Evolutionary conservation across 2,797 vertebrate species (phyloP).

Genomic region (Emys orbicularis): DNA sequence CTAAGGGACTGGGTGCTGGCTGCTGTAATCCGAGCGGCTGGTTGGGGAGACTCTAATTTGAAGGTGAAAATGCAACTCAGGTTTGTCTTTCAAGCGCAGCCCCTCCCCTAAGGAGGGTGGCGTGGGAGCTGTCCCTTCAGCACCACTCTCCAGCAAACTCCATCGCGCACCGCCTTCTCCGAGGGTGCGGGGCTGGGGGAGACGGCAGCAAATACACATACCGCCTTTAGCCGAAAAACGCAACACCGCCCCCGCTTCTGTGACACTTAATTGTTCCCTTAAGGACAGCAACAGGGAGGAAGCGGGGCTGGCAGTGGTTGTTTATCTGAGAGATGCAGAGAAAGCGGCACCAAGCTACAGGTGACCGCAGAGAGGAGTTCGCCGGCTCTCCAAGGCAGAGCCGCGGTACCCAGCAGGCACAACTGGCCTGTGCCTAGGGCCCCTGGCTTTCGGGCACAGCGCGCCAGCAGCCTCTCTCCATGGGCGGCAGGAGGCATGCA

Average conservation of each 20-base stretch:
- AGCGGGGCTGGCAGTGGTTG: neutral
- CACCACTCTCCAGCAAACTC: neutral
- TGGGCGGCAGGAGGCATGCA: neutral
- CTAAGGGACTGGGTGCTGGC: accelerated
- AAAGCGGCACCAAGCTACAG: conserved; percentile 51
- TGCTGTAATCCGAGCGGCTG: neutral
- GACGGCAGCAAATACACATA: neutral
- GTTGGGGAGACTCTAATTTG: neutral
- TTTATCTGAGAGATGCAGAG: neutral
- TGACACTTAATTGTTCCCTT: neutral
- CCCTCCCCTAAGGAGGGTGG: conserved; percentile 46
- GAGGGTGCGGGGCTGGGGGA: neutral
- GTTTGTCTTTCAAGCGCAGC: neutral
- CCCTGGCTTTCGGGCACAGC: accelerated
- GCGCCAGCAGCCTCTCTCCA: neutral
- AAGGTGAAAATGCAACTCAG: neutral
- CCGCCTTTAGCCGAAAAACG: neutral
- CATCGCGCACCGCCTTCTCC: neutral
- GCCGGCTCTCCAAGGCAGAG: neutral
- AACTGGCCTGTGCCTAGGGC: neutral
- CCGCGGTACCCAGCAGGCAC: accelerated
- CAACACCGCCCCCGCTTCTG: accelerated
- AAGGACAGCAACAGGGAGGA: neutral
- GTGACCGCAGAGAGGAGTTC: conserved; percentile 31
- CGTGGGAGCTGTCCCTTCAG: conserved; percentile 64